These are phyloP conservation scores for Seira ritae DNA, from an alignment of 2,888 invertebrate species.

Conservation along the genomic window DNA sequence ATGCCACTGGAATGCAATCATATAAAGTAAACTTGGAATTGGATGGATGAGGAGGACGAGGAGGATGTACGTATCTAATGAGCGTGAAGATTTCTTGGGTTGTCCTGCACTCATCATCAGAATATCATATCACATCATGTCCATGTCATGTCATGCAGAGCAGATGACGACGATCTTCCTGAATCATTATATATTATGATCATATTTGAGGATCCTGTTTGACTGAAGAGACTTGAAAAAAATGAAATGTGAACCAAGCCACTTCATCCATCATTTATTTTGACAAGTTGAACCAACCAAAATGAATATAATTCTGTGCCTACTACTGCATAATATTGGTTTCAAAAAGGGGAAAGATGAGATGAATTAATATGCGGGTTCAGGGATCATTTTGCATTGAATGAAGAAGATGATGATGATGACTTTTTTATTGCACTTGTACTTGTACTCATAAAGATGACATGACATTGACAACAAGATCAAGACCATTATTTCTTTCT, in stretches of 20 bases:
- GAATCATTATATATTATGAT: too few species aligned
- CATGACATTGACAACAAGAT: constrained; percentile 16
- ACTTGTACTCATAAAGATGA: background rate
- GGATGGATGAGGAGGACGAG: background rate
- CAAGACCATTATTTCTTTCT: background rate
- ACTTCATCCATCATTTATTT: constrained; percentile 11
- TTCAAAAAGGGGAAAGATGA: background rate
- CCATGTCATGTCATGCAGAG: background rate
- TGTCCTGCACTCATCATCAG: background rate
- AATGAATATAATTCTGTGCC: too few species aligned
- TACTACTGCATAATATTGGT: background rate
- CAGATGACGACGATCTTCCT: too few species aligned
- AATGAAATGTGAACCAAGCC: background rate
- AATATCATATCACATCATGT: background rate
- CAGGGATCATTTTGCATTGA: background rate
- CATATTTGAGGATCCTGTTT: too few species aligned
- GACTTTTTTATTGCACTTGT: background rate
- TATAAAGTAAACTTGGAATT: background rate
- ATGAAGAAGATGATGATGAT: background rate
- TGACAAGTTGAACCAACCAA: background rate
- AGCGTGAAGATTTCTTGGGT: background rate
- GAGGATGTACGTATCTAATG: background rate
- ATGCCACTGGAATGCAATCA: background rate
- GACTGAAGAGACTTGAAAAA: too few species aligned
- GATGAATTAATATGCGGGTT: background rate